A percentile compares a stretch with the other conserved stretches of the same genome.
Evolutionary conservation across 2,113 vertebrate genomes (phyloP).

Genomic region (Heterotilapia buettikoferi): DNA sequence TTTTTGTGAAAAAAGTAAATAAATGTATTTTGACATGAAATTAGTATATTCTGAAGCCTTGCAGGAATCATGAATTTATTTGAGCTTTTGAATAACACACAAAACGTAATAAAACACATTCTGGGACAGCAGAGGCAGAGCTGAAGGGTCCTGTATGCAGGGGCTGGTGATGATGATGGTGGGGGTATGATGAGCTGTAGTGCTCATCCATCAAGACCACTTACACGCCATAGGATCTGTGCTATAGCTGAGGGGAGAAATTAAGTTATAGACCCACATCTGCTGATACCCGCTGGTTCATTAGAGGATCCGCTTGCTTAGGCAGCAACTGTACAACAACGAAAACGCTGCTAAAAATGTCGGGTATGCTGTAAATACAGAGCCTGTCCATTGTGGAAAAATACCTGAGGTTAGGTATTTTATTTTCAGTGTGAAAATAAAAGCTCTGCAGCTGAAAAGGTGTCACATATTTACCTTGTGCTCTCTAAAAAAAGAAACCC

Average conservation of each 20-base stretch:
- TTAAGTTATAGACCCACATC: conserved; percentile 72
- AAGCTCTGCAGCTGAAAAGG: background rate
- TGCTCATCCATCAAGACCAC: conserved; percentile 77
- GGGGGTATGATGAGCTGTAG: conserved; percentile 58
- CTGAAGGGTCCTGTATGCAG: conserved; percentile 28
- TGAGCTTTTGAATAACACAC: background rate
- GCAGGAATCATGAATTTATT: background rate
- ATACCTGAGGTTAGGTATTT: background rate
- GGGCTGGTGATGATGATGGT: conserved; percentile 29
- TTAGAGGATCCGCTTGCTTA: conserved; percentile 64
- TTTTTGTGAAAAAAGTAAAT: background rate
- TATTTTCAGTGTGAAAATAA: background rate
- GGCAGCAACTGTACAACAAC: conserved; percentile 46
- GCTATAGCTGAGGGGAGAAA: conserved; percentile 68
- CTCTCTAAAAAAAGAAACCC: background rate
- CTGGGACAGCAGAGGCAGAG: background rate
- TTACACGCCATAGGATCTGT: conserved; percentile 75
- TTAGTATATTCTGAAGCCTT: background rate
- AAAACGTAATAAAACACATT: background rate
- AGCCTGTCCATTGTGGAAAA: background rate
- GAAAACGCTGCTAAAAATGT: conserved; percentile 24
- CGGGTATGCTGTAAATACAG: background rate
- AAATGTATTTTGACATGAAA: background rate
- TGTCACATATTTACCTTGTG: background rate
- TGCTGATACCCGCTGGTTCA: conserved; percentile 74